Base-by-base conservation (phyloP, 2,113 vertebrate genomes). In the Xiphophorus hellerii region DNA sequence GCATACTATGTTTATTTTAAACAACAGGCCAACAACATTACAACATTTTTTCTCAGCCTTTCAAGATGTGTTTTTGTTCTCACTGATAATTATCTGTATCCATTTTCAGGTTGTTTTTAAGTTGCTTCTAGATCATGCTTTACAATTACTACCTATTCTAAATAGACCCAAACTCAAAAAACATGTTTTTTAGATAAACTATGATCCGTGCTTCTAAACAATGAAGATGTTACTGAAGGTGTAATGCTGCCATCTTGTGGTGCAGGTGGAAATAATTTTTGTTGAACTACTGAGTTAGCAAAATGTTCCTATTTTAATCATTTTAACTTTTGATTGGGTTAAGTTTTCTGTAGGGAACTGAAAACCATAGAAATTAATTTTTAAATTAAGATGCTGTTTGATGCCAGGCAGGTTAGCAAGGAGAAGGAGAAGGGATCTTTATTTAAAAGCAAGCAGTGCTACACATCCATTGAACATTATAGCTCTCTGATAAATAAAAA, bases 161-260 rank as follows among this genome's bases (percentile, higher is more conserved):
- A 73, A 17, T 28, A 51, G 6, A 20, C 13, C 22, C 27, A 37
- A 37, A 66, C 13, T 12, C 22, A 11, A 12, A 39, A 66, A 17
- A 12, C 31, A 39, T n/a, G 20, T 12, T 13, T 39, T 66, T 15
- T 13, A 66, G 11, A 17, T 22, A 31, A 64, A n/a, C 51, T 58
- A 12, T 30, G 1, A 20, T 60, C 68, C 35, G 51, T 15, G 22
- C 17, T 58, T 3, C 25, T 8, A 58, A 61, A 27, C 60, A 10
- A 14, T 54, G 14, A 4, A 14, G 3, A 14, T 22, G 29, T n/a
- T 14, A 60, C 37, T 54, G 29, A 42, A 75, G 69, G 82, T 51
- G 20, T 22, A 68, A 51, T 78, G 65, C 58, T 82, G 84, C 86
- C 62, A 76, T 70, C 90, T 86, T 65, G 83, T 88, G 90, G 78